Base-by-base conservation (phyloP, 2,797 vertebrate genomes). In the Toxotes lorentzi region DNA sequence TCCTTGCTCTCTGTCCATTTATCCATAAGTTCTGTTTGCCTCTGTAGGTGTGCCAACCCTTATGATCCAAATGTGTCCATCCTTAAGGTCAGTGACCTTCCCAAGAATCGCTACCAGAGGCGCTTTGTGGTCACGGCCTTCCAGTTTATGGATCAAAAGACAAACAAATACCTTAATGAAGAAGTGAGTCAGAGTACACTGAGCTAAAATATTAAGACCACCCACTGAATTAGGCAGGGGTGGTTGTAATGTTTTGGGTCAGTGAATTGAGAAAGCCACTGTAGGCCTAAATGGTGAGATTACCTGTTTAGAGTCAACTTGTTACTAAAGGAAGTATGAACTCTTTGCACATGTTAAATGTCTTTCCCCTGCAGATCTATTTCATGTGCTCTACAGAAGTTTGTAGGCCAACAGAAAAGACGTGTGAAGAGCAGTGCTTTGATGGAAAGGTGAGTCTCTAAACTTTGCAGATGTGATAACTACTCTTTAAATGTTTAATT, bases 361-460 rank as follows among this genome's bases (percentile, higher is more conserved):
- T 23, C 21, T 17, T 12, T 59, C 13, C 2, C n/a, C 8, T 48
- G 14, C 77, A 95, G 94, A 95, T 96, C 68, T 93, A 93, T 79
- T 95, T 96, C 75, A 94, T 95, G 94, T 96, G 95, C 72, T 95
- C 94, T 0, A 47, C 92, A 21, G 93, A 94, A 34, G 90, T 96
- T 70, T 96, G 94, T 68, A n/a, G 80, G n/a, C 60, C 88, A 7
- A 0, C 32, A 3, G 92, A 90, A n/a, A 89, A 48, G 30, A 48
- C 14, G 0, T 96, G 95, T 81, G 47, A 45, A 4, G 73, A 92
- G 58, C 79, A 45, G 0, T 95, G 95, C 85, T 95, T 95, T 85
- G 91, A 93, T 81, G 69, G 79, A 70, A 84, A 79, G 78, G 90
- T 91, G 27, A 43, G 76, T 68, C 0, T 27, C 0, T 58, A 47